Conservation (phyloP, 2,888 invertebrate genomes). For the Catocala nupta region DNA sequence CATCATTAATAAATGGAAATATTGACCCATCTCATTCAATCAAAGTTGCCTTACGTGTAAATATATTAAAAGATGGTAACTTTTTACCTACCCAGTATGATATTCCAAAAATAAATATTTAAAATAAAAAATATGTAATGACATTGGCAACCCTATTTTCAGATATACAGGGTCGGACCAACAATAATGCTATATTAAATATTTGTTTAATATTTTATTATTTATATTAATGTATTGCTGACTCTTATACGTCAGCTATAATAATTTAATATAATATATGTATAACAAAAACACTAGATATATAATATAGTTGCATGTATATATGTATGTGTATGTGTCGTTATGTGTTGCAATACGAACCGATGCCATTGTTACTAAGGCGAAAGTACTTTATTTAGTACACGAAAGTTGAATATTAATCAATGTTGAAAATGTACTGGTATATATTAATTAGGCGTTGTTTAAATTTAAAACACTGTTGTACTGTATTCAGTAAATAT, state of each 20-base stretch:
- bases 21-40: conserved; percentile 43
- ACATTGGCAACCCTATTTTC: conserved; percentile 20
- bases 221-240: neutral
- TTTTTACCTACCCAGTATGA: conserved; percentile 16
- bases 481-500: too few species aligned
- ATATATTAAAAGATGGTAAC: conserved; percentile 12
- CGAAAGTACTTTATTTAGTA: too few species aligned
- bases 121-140: neutral
- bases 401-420: too few species aligned
- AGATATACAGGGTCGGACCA: conserved; percentile 20
- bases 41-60: conserved; percentile 16
- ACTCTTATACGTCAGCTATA: neutral
- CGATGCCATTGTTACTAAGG: conserved; percentile 9
- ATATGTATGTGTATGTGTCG: conserved; percentile 42
- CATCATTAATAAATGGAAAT: conserved; percentile 44
- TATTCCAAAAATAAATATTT: neutral
- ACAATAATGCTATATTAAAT: conserved; percentile 11
- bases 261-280: neutral
- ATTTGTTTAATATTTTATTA: neutral
- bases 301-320: conserved; percentile 21
- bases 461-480: too few species aligned
- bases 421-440: too few species aligned
- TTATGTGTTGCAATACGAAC: conserved; percentile 25
- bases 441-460: too few species aligned
- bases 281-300: neutral